Conservation (phyloP, 2,888 invertebrate genomes). For the Protula sp. region DNA sequence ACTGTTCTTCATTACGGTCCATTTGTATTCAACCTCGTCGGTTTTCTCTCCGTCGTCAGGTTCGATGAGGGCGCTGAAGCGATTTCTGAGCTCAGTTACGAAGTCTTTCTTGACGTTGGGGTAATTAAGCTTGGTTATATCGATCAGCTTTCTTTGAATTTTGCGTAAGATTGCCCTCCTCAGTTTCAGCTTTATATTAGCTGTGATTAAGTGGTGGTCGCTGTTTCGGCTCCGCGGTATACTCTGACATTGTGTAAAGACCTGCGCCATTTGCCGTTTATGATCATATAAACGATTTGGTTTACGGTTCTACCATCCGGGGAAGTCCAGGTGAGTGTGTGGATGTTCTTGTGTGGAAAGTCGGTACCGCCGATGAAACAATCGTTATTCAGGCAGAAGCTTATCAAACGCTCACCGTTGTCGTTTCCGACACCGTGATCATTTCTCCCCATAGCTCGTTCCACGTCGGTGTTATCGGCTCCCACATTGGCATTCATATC, state of each 20-base stretch:
- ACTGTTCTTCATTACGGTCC: too few relatives aligned
- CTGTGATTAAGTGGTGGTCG: constrained; percentile 6
- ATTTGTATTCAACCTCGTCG: too few relatives aligned
- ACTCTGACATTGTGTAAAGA: background rate
- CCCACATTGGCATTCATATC: constrained; percentile 26
- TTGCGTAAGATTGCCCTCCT: background rate
- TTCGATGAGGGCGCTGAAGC: constrained; percentile 1
- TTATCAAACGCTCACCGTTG: constrained; percentile 16
- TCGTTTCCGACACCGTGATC: constrained; percentile 15
- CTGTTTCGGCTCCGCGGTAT: background rate
- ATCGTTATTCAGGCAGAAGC: constrained; percentile 18
- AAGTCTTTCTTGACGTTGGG: background rate
- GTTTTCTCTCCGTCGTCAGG: too few relatives aligned
- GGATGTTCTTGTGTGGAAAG: constrained; percentile 19
- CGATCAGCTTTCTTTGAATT: background rate
- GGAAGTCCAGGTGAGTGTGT: constrained; percentile 20
- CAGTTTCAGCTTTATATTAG: constrained; percentile 1
- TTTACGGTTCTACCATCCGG: constrained; percentile 16
- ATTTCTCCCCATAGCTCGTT: constrained; percentile 19
- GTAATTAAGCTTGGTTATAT: background rate
- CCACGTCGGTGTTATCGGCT: constrained; percentile 16
- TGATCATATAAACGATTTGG: constrained; percentile 13
- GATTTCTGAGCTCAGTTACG: background rate
- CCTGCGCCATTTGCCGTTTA: constrained; percentile 4
- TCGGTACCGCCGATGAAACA: constrained; percentile 22